phyloP scores from a whole-genome alignment of 2,888 invertebrate species.

The Tenthredo amoena region DNA sequence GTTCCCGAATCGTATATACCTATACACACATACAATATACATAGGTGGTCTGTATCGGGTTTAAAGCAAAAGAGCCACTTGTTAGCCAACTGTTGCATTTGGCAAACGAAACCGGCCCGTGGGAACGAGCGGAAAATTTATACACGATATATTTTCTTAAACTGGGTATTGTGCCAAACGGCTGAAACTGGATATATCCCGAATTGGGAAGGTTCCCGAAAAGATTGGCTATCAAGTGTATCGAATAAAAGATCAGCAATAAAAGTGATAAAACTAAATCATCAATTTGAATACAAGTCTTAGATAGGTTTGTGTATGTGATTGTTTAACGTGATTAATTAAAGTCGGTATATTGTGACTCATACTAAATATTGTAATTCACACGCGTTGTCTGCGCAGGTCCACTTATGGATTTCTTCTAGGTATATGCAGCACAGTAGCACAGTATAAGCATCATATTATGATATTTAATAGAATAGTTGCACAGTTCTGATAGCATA shows the following conservation, averaged over 20 bases:
- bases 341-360: slow-evolving; percentile 1
- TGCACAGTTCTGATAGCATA: background rate
- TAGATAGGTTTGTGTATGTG: background rate
- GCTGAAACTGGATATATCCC: background rate
- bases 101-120: slow-evolving; percentile 54
- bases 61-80: slow-evolving; percentile 74
- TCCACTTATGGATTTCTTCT: background rate
- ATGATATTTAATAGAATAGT: background rate
- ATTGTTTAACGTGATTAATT: slow-evolving; percentile 13
- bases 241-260: slow-evolving; percentile 18
- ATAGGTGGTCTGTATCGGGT: slow-evolving; percentile 45
- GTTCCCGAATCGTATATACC: background rate
- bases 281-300: background rate
- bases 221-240: background rate
- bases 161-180: slow-evolving; percentile 7
- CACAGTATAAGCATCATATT: background rate
- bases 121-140: slow-evolving; percentile 19
- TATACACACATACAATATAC: background rate
- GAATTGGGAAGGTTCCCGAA: background rate
- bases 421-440: slow-evolving; percentile 18
- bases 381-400: background rate
- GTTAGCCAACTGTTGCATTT: slow-evolving; percentile 76
- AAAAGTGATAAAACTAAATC: background rate
- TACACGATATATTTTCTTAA: slow-evolving; percentile 25
- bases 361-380: background rate